Evolutionary conservation across 1,140 invertebrate genomes (phyloP), one percentile per base, ranked within the genome.

Genomic region (Drosophila burlai): DNA sequence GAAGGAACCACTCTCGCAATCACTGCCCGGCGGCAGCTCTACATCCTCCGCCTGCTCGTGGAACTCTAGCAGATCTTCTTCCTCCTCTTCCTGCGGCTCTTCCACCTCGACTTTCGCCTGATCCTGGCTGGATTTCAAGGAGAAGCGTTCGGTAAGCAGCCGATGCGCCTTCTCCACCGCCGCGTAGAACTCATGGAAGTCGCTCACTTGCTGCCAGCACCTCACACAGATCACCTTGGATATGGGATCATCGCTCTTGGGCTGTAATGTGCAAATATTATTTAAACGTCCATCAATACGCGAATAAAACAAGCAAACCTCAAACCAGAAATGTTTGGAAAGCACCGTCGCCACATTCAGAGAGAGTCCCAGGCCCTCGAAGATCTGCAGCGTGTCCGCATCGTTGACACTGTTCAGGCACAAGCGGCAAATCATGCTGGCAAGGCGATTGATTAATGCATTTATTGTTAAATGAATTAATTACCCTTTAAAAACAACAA

Each of bases 361-460:
- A 5, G 80, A 66, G 16, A 75, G 36, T n/a, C 90, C 90, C 13
- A 63, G 46, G 54, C 50, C 69, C 11, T 76, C 84, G 21, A 91
- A 91, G 50, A 91, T 92, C 29, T 85, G 69, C 45, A 92, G 84
- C 10, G 71, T 75, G 46, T 91, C 84, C 26, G 59, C 62, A 45
- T 92, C 84, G 42, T 58, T 68, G 26, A 69, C 76, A 61, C 67
- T 81, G 46, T 92, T 86, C 4, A 93, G 80, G 65, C 92, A 93
- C 82, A 93, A 55, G 18, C 92, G 82, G 80, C 92, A 93, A 73
- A 93, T 92, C 92, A 93, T 93, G 45, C 42, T 83, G 49, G 26
- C 16, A 31, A 49, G 29, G 76, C 50, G 67, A 11, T 40, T 40
- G 5, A 40, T 40, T 57, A 57, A 57, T 57, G 36, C 54, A 57